phyloP scores from a whole-genome alignment of 1,140 invertebrate genomes.

The Polyergus mexicanus region DNA sequence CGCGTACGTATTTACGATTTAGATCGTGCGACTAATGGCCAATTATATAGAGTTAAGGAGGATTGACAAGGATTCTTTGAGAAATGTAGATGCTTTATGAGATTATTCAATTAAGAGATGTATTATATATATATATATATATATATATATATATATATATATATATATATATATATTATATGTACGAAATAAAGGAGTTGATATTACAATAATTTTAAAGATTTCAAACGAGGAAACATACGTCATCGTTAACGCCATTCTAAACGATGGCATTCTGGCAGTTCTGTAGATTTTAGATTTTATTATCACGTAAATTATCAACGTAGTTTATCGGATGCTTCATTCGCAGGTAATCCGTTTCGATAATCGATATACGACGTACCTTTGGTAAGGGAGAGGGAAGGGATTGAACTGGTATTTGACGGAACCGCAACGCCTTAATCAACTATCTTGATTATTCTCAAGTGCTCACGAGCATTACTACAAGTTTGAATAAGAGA shows the following conservation, averaged over 20 bases:
- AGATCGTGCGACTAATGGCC: constrained; percentile 1
- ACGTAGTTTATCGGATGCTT: constrained; percentile 34
- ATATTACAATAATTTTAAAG: constrained; percentile 1
- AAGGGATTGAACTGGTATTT: constrained; percentile 26
- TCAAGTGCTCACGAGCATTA: background rate
- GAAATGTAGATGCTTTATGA: constrained; percentile 25
- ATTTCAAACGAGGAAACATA: background rate
- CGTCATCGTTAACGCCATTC: background rate
- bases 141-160: constrained; percentile 37
- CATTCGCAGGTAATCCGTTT: constrained; percentile 19
- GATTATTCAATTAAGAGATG: constrained; percentile 45
- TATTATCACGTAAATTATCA: background rate
- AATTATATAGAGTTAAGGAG: constrained; percentile 35
- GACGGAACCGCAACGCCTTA: constrained; percentile 15
- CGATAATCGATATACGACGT: constrained; percentile 46
- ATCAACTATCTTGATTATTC: constrained; percentile 21
- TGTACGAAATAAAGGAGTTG: constrained; percentile 31
- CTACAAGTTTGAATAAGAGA: background rate
- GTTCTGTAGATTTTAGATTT: background rate
- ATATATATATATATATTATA: background rate
- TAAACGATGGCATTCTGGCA: background rate
- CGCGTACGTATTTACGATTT: constrained; percentile 13
- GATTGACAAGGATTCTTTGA: background rate
- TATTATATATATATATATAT: constrained; percentile 61
- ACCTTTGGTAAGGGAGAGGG: constrained; percentile 4